Conservation (phyloP, 2,888 invertebrate genomes). For the Napeogenes inachia region DNA sequence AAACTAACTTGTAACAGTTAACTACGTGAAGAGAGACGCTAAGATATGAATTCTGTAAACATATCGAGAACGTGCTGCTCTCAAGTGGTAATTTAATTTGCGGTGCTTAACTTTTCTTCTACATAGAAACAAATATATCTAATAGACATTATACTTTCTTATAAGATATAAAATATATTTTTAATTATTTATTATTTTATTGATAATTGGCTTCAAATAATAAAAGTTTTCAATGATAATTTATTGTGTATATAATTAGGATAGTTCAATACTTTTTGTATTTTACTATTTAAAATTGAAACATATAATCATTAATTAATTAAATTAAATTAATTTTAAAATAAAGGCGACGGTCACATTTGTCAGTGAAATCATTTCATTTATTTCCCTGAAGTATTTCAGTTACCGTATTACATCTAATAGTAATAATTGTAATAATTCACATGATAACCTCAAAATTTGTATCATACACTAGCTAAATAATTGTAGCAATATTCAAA, state of each 20-base stretch:
- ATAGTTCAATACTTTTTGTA: no score
- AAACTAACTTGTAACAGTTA: constrained; percentile 55
- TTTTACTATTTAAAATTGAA: no score
- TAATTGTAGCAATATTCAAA: no score
- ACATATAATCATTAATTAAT: no score
- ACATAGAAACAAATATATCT: background rate
- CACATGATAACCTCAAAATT: constrained; percentile 1
- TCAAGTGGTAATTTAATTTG: constrained; percentile 64
- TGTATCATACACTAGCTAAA: no score
- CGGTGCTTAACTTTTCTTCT: constrained; percentile 30
- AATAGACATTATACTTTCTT: no score
- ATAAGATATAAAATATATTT: no score
- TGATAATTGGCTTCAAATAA: no score
- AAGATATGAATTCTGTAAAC: constrained; percentile 66
- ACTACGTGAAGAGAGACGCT: constrained; percentile 54
- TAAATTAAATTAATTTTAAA: background rate
- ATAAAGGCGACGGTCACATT: constrained; percentile 3
- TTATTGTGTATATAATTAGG: no score
- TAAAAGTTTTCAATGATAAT: no score
- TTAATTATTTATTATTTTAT: no score
- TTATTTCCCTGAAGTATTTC: background rate
- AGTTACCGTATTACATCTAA: constrained; percentile 14
- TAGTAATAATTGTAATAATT: constrained; percentile 18
- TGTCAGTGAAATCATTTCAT: constrained; percentile 7
- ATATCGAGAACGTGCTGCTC: constrained; percentile 48